Evolutionary conservation across 2,797 vertebrate species (phyloP), one percentile per base, ranked within the genome.

Genomic region (Otolemur crassicaudatus): DNA sequence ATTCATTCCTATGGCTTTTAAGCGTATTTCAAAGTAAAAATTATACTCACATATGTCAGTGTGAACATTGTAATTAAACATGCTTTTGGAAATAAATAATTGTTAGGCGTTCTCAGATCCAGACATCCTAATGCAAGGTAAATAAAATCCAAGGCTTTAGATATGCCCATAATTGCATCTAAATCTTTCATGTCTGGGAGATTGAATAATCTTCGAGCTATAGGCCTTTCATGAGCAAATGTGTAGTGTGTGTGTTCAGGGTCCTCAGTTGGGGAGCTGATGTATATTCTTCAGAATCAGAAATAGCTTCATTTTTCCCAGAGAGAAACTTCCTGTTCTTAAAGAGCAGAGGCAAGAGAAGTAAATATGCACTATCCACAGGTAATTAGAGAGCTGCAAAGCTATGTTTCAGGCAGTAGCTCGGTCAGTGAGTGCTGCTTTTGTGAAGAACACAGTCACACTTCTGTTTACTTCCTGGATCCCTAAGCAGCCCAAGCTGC

Each of bases 51-150:
- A 83, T 94, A 90, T 79, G 17, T 76, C 34, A 75, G 9, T 84
- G 29, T 22, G 46, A 94, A 83, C 73, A 93, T 49, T 86, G 8
- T 23, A 91, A 70, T 94, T 86, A 88, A 92, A 60, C 79, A 69
- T 94, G 49, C 20, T 96, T 91, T 92, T 90, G 34, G 58, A 91
- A 82, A 87, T 65, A 87, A 75, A 81, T 87, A 86, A 46, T 56
- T 49, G 2, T 70, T 86, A 76, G 20, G 31, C 56, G 96, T 94
- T 16, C 16, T 4, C 23, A 94, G 46, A 60, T 87, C 19, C 61
- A 56, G 34, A 77, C 81, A 92, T 87, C n/a, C 31, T 70, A 89
- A 69, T 40, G 43, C 3, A 31, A 83, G 49, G 40, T 37, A 49
- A 49, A 69, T 60, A n/a, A 86, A 91, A 92, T 58, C 29, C 7